These are phyloP conservation scores for Synodontis membranacea DNA, from an alignment of 2,113 vertebrate genomes.

Conservation along the genomic window DNA sequence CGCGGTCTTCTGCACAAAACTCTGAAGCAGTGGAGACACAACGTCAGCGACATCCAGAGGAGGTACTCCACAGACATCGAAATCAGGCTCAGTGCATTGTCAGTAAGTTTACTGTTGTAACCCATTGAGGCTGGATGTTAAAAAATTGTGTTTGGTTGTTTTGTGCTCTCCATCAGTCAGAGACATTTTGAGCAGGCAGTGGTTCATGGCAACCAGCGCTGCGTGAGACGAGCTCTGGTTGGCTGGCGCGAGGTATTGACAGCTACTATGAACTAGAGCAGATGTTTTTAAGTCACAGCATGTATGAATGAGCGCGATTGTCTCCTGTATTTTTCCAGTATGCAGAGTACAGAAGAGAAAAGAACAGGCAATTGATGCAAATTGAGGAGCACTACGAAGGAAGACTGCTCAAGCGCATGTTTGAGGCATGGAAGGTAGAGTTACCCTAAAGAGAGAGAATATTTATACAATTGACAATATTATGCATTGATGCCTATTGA, in stretches of 20 bases:
- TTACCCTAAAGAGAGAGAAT: neutral
- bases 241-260: constrained; percentile 67
- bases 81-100: neutral
- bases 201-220: constrained; percentile 51
- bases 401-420: constrained; percentile 57
- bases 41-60: constrained; percentile 50
- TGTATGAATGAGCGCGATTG: constrained; percentile 34
- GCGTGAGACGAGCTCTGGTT: constrained; percentile 60
- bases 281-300: constrained; percentile 19
- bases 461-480: neutral
- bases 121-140: neutral
- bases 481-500: neutral
- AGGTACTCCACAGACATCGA: constrained; percentile 55
- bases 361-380: constrained; percentile 52
- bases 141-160: constrained; percentile 1
- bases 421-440: constrained; percentile 67
- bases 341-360: constrained; percentile 63
- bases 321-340: constrained; percentile 61
- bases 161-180: constrained; percentile 56
- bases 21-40: constrained; percentile 75
- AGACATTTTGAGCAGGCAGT: constrained; percentile 61
- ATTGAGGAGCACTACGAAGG: constrained; percentile 59
- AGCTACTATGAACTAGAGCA: neutral
- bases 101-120: neutral
- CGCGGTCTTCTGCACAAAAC: constrained; percentile 62